phyloP scores from a whole-genome alignment of 1,140 invertebrate species.

The Tetramorium simillimum region DNA sequence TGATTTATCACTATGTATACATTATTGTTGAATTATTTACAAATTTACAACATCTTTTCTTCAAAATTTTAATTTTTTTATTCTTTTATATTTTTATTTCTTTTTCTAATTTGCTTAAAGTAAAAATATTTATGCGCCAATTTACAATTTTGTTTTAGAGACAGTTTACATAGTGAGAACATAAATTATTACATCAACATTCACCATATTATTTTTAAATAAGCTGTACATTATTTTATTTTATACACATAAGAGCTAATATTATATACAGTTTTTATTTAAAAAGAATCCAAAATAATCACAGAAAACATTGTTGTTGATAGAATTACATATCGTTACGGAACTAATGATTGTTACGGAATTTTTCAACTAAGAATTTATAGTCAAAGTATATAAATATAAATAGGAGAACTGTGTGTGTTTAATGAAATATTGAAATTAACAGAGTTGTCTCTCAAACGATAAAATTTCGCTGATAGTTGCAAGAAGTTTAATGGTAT shows the following conservation, averaged over 20 bases:
- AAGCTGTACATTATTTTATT: not conserved
- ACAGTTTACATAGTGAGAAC: not conserved
- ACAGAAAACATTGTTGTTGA: not conserved
- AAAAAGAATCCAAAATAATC: not conserved
- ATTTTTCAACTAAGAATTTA: not conserved
- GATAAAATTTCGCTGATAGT: not conserved
- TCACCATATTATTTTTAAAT: not conserved
- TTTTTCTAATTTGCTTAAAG: not conserved
- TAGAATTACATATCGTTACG: not conserved
- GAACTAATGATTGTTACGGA: not conserved
- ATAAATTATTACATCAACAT: not conserved
- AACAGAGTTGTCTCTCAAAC: not conserved
- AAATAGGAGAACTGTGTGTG: not conserved
- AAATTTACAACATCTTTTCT: not conserved
- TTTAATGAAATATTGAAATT: not conserved
- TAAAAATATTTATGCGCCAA: not conserved
- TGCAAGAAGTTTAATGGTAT: conserved; percentile 12
- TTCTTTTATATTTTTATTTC: not conserved
- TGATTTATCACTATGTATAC: not conserved
- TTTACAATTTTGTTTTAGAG: not conserved
- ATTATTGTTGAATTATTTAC: not conserved
- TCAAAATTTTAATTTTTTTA: no score
- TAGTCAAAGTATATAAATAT: not conserved
- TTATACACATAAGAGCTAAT: not conserved
- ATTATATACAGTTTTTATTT: not conserved